Evolutionary conservation across 2,888 invertebrate species (phyloP).

Genomic region (Dryocosmus kuriphilus): DNA sequence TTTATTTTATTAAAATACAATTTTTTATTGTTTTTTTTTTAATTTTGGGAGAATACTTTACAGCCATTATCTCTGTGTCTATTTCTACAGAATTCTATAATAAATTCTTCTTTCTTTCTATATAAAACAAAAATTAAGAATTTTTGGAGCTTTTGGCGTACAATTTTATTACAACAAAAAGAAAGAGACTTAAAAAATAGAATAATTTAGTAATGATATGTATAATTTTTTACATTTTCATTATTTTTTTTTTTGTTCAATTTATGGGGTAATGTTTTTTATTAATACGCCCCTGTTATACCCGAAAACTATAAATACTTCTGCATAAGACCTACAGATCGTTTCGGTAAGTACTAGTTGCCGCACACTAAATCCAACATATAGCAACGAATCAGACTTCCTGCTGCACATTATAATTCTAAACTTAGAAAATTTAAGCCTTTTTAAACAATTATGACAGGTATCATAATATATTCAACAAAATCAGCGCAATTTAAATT

Average conservation of each 20-base stretch:
- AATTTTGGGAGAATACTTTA: too few relatives aligned
- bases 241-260: background rate
- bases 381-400: constrained; percentile 25
- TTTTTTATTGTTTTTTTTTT: too few relatives aligned
- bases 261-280: background rate
- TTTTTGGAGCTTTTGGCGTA: too few relatives aligned
- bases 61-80: too few relatives aligned
- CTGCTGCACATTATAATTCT: constrained; percentile 7
- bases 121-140: too few relatives aligned
- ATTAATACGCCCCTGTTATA: background rate
- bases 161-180: too few relatives aligned
- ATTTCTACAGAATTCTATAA: too few relatives aligned
- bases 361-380: constrained; percentile 1
- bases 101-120: too few relatives aligned
- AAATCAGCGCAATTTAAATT: background rate
- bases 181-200: too few relatives aligned
- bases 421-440: background rate
- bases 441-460: constrained; percentile 1
- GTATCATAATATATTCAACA: background rate
- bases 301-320: constrained; percentile 20
- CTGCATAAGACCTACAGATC: constrained; percentile 11
- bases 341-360: background rate
- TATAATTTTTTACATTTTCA: too few relatives aligned
- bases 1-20: too few relatives aligned
- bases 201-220: too few relatives aligned